phyloP scores from a whole-genome alignment of 2,888 invertebrate species.

The Cloeon dipterum region DNA sequence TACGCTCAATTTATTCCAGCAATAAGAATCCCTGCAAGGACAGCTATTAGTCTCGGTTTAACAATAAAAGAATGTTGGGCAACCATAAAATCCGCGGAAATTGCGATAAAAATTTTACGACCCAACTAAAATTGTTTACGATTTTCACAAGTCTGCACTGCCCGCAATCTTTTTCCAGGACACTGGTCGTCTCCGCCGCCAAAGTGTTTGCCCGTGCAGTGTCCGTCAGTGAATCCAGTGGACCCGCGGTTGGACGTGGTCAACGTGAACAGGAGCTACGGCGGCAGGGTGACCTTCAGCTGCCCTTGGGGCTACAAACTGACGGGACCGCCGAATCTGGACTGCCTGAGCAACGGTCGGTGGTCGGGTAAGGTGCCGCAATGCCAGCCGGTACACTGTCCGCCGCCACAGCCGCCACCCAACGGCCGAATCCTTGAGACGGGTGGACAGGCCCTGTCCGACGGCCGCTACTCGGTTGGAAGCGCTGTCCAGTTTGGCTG shows the following conservation, averaged over 20 bases:
- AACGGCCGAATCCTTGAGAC: slow-evolving; percentile 38
- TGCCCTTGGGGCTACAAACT: slow-evolving; percentile 68
- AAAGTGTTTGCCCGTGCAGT: slow-evolving; percentile 49
- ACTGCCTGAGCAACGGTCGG: slow-evolving; percentile 51
- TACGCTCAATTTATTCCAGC: too few relatives aligned
- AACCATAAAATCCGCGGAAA: too few relatives aligned
- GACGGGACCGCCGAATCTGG: slow-evolving; percentile 48
- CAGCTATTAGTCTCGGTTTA: too few relatives aligned
- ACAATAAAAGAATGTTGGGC: too few relatives aligned
- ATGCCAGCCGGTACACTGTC: slow-evolving; percentile 65
- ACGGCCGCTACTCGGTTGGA: slow-evolving; percentile 48
- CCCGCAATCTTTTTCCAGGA: slow-evolving; percentile 30
- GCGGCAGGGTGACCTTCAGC: slow-evolving; percentile 55
- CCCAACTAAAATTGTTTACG: too few relatives aligned
- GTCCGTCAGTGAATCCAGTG: slow-evolving; percentile 40
- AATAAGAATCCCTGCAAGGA: too few relatives aligned
- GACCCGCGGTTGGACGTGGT: slow-evolving; percentile 50
- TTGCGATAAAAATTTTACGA: too few relatives aligned
- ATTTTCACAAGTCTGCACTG: too few relatives aligned
- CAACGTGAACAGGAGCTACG: slow-evolving; percentile 58
- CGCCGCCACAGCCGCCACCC: slow-evolving; percentile 44
- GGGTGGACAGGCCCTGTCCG: slow-evolving; percentile 9
- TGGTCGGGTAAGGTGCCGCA: slow-evolving; percentile 59
- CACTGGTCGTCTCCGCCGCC: slow-evolving; percentile 57
- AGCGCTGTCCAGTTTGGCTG: slow-evolving; percentile 59